Percentiles rank a stretch among this genome's conserved stretches.
These are phyloP conservation scores for Lithophane ornitopus DNA, from an alignment of 2,888 invertebrate genomes.

Conservation along the genomic window DNA sequence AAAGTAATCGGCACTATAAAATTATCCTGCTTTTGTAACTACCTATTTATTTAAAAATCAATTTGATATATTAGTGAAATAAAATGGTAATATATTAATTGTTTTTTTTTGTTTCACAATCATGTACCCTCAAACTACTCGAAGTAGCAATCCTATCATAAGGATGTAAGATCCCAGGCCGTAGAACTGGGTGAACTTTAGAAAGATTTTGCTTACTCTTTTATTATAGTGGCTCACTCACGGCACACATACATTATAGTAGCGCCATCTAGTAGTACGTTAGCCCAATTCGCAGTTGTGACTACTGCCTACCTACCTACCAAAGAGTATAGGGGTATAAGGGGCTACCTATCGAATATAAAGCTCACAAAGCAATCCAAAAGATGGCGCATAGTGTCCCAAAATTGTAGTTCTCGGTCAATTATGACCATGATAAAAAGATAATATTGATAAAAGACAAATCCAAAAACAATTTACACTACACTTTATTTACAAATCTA, in stretches of 20 bases:
- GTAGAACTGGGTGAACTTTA: background rate
- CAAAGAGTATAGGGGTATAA: no score
- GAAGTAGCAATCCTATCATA: background rate
- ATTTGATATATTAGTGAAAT: background rate
- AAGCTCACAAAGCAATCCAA: background rate
- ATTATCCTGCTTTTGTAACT: background rate
- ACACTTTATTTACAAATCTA: slow-evolving; percentile 69
- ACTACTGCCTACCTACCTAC: background rate
- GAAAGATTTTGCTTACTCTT: no score
- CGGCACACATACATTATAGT: background rate
- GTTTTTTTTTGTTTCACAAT: background rate
- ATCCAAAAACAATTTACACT: slow-evolving; percentile 45
- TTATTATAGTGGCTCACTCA: no score
- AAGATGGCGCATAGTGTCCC: background rate
- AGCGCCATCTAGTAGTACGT: slow-evolving; percentile 12
- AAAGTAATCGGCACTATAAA: background rate
- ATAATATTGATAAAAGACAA: slow-evolving; percentile 28
- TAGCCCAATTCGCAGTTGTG: background rate
- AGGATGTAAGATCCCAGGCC: no score
- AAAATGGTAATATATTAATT: background rate
- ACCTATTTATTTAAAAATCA: background rate
- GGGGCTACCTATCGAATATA: no score
- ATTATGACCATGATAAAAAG: background rate
- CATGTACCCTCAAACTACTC: background rate
- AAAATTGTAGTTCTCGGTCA: background rate